phyloP scores from a whole-genome alignment of 2,888 invertebrate species.

The Idaea straminata region DNA sequence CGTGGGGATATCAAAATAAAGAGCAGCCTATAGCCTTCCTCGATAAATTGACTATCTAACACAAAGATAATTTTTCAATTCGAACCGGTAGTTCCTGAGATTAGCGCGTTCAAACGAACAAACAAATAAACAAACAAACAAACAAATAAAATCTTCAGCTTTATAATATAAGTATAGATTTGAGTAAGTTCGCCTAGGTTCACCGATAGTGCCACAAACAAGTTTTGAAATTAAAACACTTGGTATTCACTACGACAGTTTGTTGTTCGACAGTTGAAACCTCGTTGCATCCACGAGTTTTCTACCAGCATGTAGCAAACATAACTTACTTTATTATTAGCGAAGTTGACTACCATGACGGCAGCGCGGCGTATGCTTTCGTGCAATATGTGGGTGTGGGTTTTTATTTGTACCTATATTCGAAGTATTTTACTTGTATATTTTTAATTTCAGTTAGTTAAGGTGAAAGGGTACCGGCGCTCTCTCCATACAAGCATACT shows the following conservation, averaged over 20 bases:
- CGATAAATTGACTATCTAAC: too few species aligned
- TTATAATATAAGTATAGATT: too few species aligned
- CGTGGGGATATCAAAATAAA: too few species aligned
- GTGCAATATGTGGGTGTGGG: background rate
- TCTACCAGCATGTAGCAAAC: slow-evolving; percentile 30
- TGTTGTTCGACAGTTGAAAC: slow-evolving; percentile 10
- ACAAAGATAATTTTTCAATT: too few species aligned
- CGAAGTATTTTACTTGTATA: background rate
- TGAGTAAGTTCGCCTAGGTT: background rate
- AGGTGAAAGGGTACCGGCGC: too few species aligned
- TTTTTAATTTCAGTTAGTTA: too few species aligned
- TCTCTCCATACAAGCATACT: too few species aligned
- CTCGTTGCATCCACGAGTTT: slow-evolving; percentile 19
- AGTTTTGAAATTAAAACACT: background rate
- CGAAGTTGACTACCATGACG: slow-evolving; percentile 29
- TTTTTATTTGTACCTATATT: background rate
- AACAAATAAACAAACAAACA: too few species aligned
- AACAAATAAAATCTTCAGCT: too few species aligned
- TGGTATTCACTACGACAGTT: background rate
- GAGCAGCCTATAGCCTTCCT: too few species aligned
- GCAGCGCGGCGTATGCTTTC: slow-evolving; percentile 23
- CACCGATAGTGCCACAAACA: background rate
- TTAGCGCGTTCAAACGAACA: too few species aligned
- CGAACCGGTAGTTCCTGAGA: too few species aligned
- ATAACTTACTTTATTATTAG: slow-evolving; percentile 29